Evolutionary conservation across 2,888 invertebrate genomes (phyloP), one percentile per base, ranked within the genome.

Genomic region (Agriopis marginaria): DNA sequence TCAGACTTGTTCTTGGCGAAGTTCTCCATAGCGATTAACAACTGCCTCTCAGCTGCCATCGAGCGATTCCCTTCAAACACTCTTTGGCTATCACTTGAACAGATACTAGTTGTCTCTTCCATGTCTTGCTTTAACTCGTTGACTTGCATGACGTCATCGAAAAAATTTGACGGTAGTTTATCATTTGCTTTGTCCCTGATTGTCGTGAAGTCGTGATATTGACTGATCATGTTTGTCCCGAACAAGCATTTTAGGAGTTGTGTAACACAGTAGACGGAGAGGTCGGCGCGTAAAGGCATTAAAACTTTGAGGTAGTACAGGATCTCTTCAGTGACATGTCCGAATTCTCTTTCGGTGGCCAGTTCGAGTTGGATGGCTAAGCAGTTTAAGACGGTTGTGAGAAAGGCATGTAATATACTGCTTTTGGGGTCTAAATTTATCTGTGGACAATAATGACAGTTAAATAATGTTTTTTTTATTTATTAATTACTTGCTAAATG

Each of bases 171-270:
- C 14, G 77, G 78, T 0, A 66, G 58, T 7, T 74, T 67, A 0
- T 23, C 14, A 0, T 77, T 74, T 0, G 10, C 70, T 69, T 82
- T 81, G 44, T 89, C 87, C 0, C 80, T 77, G n/a, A 94, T 90
- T 11, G 84, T 89, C 82, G 88, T 86, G 45, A 84, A 94, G 70
- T 94, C 94, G 0, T 79, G 76, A 66, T 93, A 93, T 60, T 94
- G 93, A 1, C 86, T 93, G 0, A 93, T 85, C 84, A 97, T 94
- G 85, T 98, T 97, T 0, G 97, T 97, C 2, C 97, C 95, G 85
- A 97, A 98, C 7, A 97, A 88, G 76, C 97, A 96, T 89, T 97
- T 96, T 0, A 96, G 79, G 5, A 97, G 92, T 85, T 98, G 98
- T 49, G 97, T 96, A 0, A 98, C 96, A 85, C 97, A 97, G 70